Evolutionary conservation across 2,797 vertebrate species (phyloP).

Genomic region (Chaenodraco wilsoni): DNA sequence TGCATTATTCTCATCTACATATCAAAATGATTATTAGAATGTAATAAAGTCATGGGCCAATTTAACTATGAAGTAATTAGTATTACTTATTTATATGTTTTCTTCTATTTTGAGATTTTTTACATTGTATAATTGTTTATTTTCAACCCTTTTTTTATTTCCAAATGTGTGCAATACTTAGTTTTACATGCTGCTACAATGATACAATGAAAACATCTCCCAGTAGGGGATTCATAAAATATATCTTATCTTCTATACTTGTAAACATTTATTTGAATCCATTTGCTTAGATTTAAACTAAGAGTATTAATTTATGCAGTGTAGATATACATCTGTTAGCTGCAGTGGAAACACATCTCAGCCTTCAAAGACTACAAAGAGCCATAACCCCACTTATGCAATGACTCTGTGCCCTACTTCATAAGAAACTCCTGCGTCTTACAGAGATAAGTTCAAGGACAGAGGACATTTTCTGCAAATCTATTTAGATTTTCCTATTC

Average conservation of each 20-base stretch:
- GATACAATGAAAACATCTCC: too few species aligned
- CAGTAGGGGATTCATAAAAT: too few species aligned
- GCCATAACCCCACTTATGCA: constrained; percentile 2
- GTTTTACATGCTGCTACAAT: too few species aligned
- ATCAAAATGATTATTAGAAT: too few species aligned
- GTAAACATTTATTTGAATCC: neutral
- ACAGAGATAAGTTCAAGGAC: neutral
- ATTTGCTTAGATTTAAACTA: neutral
- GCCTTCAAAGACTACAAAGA: constrained; percentile 35
- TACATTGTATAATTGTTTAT: too few species aligned
- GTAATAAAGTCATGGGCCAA: neutral
- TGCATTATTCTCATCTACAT: too few species aligned
- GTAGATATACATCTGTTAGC: neutral
- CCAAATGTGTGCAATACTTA: too few species aligned
- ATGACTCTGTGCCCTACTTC: constrained; percentile 36
- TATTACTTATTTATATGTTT: too few species aligned
- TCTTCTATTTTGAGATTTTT: too few species aligned
- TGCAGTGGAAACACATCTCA: constrained; percentile 8
- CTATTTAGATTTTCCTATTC: constrained; percentile 39
- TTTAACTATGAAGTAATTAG: neutral
- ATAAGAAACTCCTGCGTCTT: constrained; percentile 9
- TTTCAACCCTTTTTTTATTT: too few species aligned
- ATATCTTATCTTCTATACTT: neutral
- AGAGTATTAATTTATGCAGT: neutral
- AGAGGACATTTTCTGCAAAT: constrained; percentile 19